These are phyloP conservation scores for Etia nguti DNA, from an alignment of 2,113 vertebrate genomes.

Conservation along the genomic window DNA sequence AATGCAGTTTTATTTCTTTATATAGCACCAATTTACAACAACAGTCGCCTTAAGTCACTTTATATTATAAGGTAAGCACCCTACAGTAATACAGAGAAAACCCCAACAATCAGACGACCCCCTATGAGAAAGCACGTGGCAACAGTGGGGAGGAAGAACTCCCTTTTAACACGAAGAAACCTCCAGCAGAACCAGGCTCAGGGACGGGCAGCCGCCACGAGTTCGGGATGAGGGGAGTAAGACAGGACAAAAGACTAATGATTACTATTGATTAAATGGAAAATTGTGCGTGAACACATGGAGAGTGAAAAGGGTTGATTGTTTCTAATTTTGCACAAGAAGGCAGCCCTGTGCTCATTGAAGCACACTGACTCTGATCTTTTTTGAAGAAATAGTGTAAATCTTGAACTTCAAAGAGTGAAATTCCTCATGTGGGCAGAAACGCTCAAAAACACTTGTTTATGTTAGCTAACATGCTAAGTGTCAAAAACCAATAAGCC, in stretches of 20 bases:
- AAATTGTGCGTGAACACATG: neutral
- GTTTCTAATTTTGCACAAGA: neutral
- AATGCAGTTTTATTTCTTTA: neutral
- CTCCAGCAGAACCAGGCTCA: neutral
- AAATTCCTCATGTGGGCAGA: neutral
- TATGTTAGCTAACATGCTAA: neutral
- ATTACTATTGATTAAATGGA: neutral
- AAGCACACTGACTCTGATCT: neutral
- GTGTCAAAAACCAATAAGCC: neutral
- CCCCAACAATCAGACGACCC: neutral
- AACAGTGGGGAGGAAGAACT: neutral
- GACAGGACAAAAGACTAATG: neutral
- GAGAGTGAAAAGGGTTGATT: neutral
- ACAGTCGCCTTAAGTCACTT: neutral
- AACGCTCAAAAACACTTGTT: neutral
- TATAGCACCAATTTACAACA: neutral
- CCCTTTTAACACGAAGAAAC: neutral
- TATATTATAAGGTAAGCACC: neutral
- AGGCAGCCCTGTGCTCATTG: neutral
- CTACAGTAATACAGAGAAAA: neutral
- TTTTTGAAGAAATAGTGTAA: neutral
- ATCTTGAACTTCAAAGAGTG: neutral
- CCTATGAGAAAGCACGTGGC: neutral
- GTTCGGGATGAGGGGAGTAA: neutral
- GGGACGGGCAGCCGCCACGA: neutral